These are phyloP conservation scores for Orthosia cruda DNA, from an alignment of 2,888 invertebrate species.

Conservation along the genomic window DNA sequence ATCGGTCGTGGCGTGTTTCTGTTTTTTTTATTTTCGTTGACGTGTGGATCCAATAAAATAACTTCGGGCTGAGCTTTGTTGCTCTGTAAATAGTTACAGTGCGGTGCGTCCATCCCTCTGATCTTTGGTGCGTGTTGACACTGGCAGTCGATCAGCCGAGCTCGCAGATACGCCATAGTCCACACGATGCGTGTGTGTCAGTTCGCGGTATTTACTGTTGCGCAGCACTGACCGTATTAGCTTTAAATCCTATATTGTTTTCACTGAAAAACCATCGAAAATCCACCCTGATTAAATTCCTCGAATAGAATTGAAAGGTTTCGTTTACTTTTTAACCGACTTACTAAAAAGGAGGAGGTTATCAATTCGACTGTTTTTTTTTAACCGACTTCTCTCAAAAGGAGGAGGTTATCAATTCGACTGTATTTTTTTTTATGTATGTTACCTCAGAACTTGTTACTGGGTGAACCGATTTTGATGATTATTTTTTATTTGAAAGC, in stretches of 20 bases:
- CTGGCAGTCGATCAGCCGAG: constrained; percentile 58
- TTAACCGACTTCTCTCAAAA: too few species aligned
- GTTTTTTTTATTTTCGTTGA: constrained; percentile 23
- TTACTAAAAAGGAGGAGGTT: too few species aligned
- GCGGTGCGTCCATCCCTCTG: constrained; percentile 41
- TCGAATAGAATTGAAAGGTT: constrained; percentile 15
- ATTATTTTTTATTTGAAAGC: too few species aligned
- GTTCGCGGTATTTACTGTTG: constrained; percentile 34
- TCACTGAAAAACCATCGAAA: constrained; percentile 10
- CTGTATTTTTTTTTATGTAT: too few species aligned
- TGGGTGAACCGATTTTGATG: too few species aligned
- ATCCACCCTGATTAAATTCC: constrained; percentile 27
- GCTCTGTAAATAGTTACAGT: constrained; percentile 46
- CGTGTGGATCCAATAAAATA: constrained; percentile 51
- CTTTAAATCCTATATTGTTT: constrained; percentile 20
- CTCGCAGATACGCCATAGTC: background rate
- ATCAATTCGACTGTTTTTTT: too few species aligned
- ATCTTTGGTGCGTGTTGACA: constrained; percentile 63
- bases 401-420: too few species aligned
- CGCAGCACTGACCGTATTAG: constrained; percentile 15
- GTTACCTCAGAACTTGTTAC: too few species aligned
- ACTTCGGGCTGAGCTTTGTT: constrained; percentile 57
- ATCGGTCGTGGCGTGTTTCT: constrained; percentile 1
- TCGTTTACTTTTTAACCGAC: constrained; percentile 12
- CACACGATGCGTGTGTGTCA: background rate